Evolutionary conservation across 2,113 vertebrate genomes (phyloP).

Genomic region (Cathartes aura): DNA sequence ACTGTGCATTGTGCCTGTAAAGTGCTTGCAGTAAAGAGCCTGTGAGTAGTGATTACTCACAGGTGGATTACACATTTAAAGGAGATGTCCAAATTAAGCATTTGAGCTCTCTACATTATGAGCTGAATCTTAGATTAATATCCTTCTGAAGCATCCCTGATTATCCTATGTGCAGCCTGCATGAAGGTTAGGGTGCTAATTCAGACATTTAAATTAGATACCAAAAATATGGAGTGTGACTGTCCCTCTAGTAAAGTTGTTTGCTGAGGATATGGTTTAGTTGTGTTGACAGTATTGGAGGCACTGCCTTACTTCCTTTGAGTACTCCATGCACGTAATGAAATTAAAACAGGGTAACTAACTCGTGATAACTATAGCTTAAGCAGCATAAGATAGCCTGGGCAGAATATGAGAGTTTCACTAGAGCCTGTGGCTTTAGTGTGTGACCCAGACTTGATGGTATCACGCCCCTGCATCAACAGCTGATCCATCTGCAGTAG

Average conservation of each 20-base stretch:
- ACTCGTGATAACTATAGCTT: not conserved
- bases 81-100: not conserved
- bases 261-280: not conserved
- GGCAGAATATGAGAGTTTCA: not conserved
- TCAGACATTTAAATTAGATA: not conserved
- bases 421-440: not conserved
- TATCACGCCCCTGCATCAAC: not conserved
- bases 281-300: not conserved
- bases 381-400: not conserved
- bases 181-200: not conserved
- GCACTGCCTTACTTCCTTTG: not conserved
- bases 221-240: not conserved
- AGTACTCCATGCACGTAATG: not conserved
- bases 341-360: not conserved
- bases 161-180: not conserved
- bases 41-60: not conserved
- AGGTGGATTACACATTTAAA: not conserved
- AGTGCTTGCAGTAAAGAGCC: not conserved
- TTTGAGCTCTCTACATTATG: not conserved
- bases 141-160: not conserved
- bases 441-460: not conserved
- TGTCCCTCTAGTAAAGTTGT: not conserved
- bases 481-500: not conserved
- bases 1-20: not conserved
- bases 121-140: not conserved